Percentiles rank a stretch among this genome's conserved stretches.
Evolutionary conservation across 2,113 vertebrate species (phyloP).

Genomic region (Pogonocichla stellata): DNA sequence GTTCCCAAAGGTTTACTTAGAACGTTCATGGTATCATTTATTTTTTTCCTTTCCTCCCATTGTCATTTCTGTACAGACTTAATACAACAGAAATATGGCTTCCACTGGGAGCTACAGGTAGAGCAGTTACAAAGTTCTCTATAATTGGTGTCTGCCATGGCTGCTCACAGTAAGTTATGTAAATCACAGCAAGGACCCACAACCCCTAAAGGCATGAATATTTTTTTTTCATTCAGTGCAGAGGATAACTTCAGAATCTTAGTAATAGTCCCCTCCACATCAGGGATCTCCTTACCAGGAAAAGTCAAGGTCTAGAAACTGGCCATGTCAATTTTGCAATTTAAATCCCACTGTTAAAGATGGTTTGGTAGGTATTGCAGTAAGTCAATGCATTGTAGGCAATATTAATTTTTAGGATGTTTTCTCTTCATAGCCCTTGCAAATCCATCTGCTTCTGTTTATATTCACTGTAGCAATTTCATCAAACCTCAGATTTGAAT

Average conservation of each 20-base stretch:
- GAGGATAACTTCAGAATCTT: slow-evolving; percentile 63
- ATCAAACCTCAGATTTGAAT: not conserved
- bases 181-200: slow-evolving; percentile 68
- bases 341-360: slow-evolving; percentile 56
- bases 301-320: slow-evolving; percentile 60
- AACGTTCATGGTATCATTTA: slow-evolving; percentile 42
- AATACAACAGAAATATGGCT: slow-evolving; percentile 70
- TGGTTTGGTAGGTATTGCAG: not conserved
- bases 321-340: slow-evolving; percentile 51
- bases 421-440: not conserved
- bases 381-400: not conserved
- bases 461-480: not conserved
- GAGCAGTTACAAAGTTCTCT: slow-evolving; percentile 59
- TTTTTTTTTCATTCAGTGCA: slow-evolving; percentile 61
- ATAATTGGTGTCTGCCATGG: slow-evolving; percentile 66
- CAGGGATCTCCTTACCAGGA: slow-evolving; percentile 58
- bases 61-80: slow-evolving; percentile 63
- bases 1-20: slow-evolving; percentile 65
- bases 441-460: slow-evolving; percentile 14
- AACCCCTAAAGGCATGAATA: slow-evolving; percentile 58
- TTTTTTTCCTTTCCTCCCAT: slow-evolving; percentile 6
- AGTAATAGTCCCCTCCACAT: slow-evolving; percentile 50
- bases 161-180: slow-evolving; percentile 67
- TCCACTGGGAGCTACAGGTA: slow-evolving; percentile 71
- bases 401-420: not conserved